A percentile compares a stretch with the other conserved stretches of the same genome.
Evolutionary conservation across 2,797 vertebrate genomes (phyloP).

Genomic region (Paratrypauchen microcephalus): DNA sequence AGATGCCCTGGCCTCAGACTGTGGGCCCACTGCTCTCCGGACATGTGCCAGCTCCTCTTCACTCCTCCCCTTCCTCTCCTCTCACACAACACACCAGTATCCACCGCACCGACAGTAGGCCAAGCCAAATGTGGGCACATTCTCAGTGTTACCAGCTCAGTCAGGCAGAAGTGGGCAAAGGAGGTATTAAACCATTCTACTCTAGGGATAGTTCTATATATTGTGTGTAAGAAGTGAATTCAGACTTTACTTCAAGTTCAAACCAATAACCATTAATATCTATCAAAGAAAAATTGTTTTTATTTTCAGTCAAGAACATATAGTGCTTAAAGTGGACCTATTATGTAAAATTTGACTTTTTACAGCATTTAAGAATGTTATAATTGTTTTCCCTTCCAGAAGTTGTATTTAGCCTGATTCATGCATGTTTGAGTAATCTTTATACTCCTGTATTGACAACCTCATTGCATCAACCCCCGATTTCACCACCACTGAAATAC

Average conservation of each 20-base stretch:
- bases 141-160: slow-evolving; percentile 50
- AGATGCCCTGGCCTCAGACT: slow-evolving; percentile 69
- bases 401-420: too few species aligned
- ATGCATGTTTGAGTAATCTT: too few species aligned
- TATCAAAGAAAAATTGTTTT: too few species aligned
- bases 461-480: too few species aligned
- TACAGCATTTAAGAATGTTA: too few species aligned
- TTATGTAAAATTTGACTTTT: too few species aligned
- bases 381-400: too few species aligned
- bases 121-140: slow-evolving; percentile 53
- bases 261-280: not conserved
- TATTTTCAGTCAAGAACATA: too few species aligned
- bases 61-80: slow-evolving; percentile 68
- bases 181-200: not conserved
- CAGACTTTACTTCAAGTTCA: not conserved
- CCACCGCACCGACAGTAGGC: slow-evolving; percentile 51
- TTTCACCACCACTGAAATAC: too few species aligned
- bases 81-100: slow-evolving; percentile 63
- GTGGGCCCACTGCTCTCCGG: slow-evolving; percentile 37
- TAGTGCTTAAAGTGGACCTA: too few species aligned
- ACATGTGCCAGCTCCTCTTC: slow-evolving; percentile 54
- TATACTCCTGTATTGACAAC: too few species aligned
- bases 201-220: not conserved
- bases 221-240: too few species aligned
- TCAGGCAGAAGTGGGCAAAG: not conserved